Base-by-base conservation (phyloP, 1,140 invertebrate species). In the Limonius californicus region DNA sequence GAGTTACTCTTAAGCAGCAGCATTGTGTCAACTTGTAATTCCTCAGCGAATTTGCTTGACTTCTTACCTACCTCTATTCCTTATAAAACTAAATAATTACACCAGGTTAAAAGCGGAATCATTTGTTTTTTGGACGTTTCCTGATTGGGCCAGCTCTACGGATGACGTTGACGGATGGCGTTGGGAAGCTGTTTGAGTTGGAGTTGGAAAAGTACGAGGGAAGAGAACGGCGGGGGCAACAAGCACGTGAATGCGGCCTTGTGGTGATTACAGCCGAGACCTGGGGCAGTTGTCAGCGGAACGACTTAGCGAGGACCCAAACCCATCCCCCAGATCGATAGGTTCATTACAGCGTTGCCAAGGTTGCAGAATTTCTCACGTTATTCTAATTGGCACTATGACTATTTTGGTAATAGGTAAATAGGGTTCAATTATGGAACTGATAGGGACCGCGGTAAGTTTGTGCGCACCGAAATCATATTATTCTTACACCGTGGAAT, bases 41-140 rank as follows among this genome's bases (percentile, higher is more conserved):
- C 35, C 11, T 39, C n/a, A 14, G n/a, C 35, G n/a, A 9, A 39
- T 39, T 39, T 39, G 7, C 35, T 9, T 39, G 35, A 39, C 35
- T 39, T 39, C 8, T 12, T 39, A 39, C 35, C 35, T 39, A 11
- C n/a, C 11, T 14, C n/a, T 12, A 9, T 39, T 39, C 11, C 35
- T 39, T 39, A 39, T 39, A 39, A 39, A 39, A 14, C 45, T 50
- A 19, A 50, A 50, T 50, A 50, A 50, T 50, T 50, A 50, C 45
- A 21, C 45, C 9, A 50, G 45, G 45, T 50, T 50, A 50, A 50
- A 50, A 50, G 45, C 45, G 45, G 45, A 21, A 50, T 50, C 45
- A 50, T 50, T 50, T 50, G 45, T 50, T 50, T 50, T 50, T 50
- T 50, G 16, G 45, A 50, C 45, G 45, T 50, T 50, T 50, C 45